These are phyloP conservation scores for Cordilura impudica DNA, from an alignment of 2,888 invertebrate species.

Conservation along the genomic window DNA sequence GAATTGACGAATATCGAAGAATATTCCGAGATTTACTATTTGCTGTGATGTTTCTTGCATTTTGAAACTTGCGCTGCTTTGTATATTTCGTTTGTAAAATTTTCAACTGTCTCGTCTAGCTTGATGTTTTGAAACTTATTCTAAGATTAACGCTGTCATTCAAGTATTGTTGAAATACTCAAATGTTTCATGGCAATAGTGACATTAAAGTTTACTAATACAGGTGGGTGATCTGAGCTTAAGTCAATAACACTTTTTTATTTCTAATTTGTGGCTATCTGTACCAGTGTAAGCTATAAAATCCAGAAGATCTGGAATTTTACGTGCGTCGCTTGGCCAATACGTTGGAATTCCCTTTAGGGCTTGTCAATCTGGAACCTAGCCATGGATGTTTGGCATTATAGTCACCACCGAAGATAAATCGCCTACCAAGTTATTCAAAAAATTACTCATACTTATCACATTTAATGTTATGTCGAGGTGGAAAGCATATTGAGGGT, in stretches of 20 bases:
- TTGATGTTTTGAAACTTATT: neutral
- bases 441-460: neutral
- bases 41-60: no score
- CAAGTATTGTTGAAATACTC: neutral
- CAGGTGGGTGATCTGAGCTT: constrained; percentile 38
- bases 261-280: neutral
- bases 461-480: constrained; percentile 2
- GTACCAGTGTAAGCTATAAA: constrained; percentile 18
- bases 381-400: constrained; percentile 50
- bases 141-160: neutral
- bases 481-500: constrained; percentile 3
- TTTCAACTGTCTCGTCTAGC: neutral
- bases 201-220: no score
- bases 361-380: constrained; percentile 37
- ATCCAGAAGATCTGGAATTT: constrained; percentile 45
- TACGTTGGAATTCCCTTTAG: constrained; percentile 49
- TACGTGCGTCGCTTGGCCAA: constrained; percentile 34
- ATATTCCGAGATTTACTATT: no score
- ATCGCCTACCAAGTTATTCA: neutral
- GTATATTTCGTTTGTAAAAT: neutral
- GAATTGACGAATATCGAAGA: no score
- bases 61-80: neutral
- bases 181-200: no score
- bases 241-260: constrained; percentile 22
- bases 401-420: constrained; percentile 42